Percentiles rank a stretch among this genome's conserved stretches.
Evolutionary conservation across 2,888 invertebrate species (phyloP).

Genomic region (Embidobia sp.): DNA sequence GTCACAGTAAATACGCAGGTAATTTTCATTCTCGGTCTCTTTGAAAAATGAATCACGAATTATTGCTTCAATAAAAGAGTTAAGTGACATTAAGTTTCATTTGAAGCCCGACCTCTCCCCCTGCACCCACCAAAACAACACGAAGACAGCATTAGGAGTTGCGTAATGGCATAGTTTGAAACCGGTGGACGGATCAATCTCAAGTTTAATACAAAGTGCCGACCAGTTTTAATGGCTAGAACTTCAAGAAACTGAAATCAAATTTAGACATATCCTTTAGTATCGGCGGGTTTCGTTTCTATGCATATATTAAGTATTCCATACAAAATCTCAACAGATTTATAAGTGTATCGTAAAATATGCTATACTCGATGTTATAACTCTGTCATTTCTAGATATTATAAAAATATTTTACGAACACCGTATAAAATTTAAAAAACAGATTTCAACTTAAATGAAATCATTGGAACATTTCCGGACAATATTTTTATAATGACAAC

Average conservation of each 20-base stretch:
- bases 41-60: constrained; percentile 58
- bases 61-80: constrained; percentile 49
- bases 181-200: constrained; percentile 25
- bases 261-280: background rate
- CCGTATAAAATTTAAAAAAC: too few species aligned
- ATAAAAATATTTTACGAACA: too few species aligned
- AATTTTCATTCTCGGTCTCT: constrained; percentile 48
- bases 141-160: constrained; percentile 25
- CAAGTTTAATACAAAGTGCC: constrained; percentile 3
- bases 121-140: constrained; percentile 24
- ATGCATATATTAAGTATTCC: too few species aligned
- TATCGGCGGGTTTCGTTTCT: constrained; percentile 1
- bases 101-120: constrained; percentile 21
- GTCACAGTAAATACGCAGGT: constrained; percentile 32
- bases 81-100: constrained; percentile 49
- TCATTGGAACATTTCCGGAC: too few species aligned
- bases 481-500: too few species aligned
- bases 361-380: too few species aligned
- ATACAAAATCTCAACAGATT: too few species aligned
- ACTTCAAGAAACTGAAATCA: constrained; percentile 3
- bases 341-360: too few species aligned
- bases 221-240: constrained; percentile 1
- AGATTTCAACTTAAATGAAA: too few species aligned
- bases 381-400: too few species aligned
- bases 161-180: constrained; percentile 19